These are phyloP conservation scores for Cyphomyrus discorhynchus DNA, from an alignment of 2,113 vertebrate species.

Conservation along the genomic window DNA sequence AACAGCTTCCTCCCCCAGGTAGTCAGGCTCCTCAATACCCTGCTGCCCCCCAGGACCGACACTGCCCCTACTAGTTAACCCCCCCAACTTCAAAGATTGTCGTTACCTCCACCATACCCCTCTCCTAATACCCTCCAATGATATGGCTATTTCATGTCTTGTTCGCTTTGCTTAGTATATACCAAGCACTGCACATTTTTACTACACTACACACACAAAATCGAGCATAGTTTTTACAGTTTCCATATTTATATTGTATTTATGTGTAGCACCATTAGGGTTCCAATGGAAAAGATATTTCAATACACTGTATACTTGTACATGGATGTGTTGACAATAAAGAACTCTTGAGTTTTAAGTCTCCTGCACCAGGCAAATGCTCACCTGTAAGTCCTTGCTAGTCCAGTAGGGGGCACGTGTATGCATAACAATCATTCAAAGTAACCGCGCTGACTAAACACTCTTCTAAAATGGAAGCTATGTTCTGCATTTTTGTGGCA, in stretches of 20 bases:
- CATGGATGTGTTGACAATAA: not conserved
- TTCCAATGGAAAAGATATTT: not conserved
- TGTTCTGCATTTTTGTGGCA: not conserved
- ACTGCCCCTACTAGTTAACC: not conserved
- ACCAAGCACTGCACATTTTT: not conserved
- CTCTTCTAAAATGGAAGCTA: not conserved
- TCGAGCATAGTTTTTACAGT: not conserved
- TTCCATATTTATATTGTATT: not conserved
- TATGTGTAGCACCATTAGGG: not conserved
- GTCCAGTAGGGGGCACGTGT: not conserved
- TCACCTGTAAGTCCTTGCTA: not conserved
- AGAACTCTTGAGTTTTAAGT: not conserved
- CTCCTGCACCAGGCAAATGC: not conserved
- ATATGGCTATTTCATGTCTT: not conserved
- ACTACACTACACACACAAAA: not conserved
- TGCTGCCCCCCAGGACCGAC: not conserved
- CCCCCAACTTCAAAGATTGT: not conserved
- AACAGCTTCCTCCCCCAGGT: not conserved
- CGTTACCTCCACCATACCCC: not conserved
- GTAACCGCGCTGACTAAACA: not conserved
- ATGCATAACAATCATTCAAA: not conserved
- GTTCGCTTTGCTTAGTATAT: not conserved
- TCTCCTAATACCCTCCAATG: not conserved
- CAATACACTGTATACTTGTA: not conserved
- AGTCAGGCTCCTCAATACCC: not conserved